These are phyloP conservation scores for Eulacestoma nigropectus DNA, from an alignment of 2,113 vertebrate species.

Conservation along the genomic window DNA sequence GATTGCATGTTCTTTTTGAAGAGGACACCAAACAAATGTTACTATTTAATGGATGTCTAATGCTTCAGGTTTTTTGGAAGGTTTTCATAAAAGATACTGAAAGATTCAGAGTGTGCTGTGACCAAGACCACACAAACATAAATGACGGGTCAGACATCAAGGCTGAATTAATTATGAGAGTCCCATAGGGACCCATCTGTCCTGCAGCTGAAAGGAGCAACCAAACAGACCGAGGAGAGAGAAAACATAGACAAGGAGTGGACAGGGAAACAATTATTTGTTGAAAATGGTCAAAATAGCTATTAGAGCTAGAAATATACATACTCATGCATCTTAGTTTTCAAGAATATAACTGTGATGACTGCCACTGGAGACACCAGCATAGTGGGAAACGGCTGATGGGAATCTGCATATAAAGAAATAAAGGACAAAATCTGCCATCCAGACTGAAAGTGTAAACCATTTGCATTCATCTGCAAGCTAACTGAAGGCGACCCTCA, in stretches of 20 bases:
- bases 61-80: not conserved
- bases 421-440: not conserved
- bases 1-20: not conserved
- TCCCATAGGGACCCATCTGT: not conserved
- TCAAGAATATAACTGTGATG: not conserved
- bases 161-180: not conserved
- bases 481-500: not conserved
- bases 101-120: not conserved
- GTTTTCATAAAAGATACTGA: not conserved
- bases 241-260: not conserved
- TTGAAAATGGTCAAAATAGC: not conserved
- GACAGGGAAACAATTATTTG: not conserved
- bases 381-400: not conserved
- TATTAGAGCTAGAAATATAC: not conserved
- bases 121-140: not conserved
- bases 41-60: not conserved
- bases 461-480: not conserved
- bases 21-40: not conserved
- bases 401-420: not conserved
- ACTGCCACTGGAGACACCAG: not conserved
- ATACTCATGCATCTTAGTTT: accelerated
- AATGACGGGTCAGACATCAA: not conserved
- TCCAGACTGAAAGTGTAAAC: not conserved
- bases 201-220: not conserved
- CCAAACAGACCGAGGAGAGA: not conserved